Conservation (phyloP, 2,797 vertebrate genomes). For the Coluber constrictor region DNA sequence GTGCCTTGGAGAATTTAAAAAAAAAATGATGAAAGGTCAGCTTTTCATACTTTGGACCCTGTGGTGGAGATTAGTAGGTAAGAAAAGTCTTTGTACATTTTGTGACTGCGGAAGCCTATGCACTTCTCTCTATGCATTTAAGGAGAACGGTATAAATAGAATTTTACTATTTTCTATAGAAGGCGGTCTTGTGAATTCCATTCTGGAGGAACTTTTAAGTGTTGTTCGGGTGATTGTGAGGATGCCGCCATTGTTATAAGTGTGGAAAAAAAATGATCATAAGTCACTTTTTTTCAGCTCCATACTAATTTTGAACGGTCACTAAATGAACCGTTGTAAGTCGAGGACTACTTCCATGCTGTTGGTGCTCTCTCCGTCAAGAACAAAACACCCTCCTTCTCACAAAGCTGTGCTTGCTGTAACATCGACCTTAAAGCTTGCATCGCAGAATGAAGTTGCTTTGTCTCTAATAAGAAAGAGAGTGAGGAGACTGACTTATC, state of each 20-base stretch:
- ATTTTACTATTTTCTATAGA: neutral
- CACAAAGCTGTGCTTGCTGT: neutral
- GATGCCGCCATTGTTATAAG: no score
- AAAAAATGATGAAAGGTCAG: neutral
- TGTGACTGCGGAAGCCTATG: neutral
- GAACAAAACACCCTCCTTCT: neutral
- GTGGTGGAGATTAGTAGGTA: neutral
- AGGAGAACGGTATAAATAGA: neutral
- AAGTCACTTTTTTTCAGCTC: no score
- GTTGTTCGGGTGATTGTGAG: no score
- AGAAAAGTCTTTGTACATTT: neutral
- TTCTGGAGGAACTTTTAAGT: neutral
- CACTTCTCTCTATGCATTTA: neutral
- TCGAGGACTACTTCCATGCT: neutral
- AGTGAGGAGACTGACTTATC: neutral
- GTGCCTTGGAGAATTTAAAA: neutral
- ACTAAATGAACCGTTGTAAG: neutral
- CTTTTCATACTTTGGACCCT: neutral
- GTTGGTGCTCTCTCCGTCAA: neutral
- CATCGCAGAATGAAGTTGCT: neutral
- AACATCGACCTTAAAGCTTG: neutral
- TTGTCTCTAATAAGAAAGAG: slow-evolving; percentile 1
- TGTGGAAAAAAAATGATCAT: no score
- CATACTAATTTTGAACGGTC: neutral
- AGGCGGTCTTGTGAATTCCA: neutral